Percentiles rank a stretch among this genome's conserved stretches.
These are phyloP conservation scores for Ranitomeya imitator DNA, from an alignment of 2,113 vertebrate species.

Conservation along the genomic window DNA sequence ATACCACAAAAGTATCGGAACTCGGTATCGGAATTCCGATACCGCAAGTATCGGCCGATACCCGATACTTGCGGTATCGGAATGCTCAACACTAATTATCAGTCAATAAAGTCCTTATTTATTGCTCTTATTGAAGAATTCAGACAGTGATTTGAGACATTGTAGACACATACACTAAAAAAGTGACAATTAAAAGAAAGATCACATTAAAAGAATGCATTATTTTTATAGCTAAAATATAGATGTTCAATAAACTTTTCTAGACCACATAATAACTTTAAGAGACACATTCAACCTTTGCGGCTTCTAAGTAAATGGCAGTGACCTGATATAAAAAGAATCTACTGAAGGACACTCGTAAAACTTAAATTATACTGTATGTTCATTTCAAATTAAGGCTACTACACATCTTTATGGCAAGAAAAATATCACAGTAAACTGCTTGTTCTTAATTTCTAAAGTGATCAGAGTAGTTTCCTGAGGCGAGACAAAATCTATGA, in stretches of 20 bases:
- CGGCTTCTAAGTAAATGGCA: slow-evolving; percentile 4
- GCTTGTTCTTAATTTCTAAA: neutral
- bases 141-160: neutral
- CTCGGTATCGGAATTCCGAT: too few species aligned
- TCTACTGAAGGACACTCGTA: slow-evolving; percentile 14
- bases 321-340: slow-evolving; percentile 16
- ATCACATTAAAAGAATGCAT: neutral
- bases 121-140: neutral
- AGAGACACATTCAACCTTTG: neutral
- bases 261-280: neutral
- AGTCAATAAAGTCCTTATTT: neutral
- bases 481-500: neutral
- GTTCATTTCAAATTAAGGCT: slow-evolving; percentile 12
- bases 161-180: neutral
- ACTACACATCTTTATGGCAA: slow-evolving; percentile 2
- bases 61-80: too few species aligned
- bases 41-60: too few species aligned
- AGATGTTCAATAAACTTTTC: slow-evolving; percentile 10
- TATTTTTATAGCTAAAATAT: neutral
- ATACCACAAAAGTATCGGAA: too few species aligned
- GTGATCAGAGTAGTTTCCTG: neutral
- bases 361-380: slow-evolving; percentile 5
- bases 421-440: slow-evolving; percentile 17
- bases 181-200: slow-evolving; percentile 10
- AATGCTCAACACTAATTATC: too few species aligned